phyloP scores from a whole-genome alignment of 2,888 invertebrate genomes.

The Hirudinaria manillensis region DNA sequence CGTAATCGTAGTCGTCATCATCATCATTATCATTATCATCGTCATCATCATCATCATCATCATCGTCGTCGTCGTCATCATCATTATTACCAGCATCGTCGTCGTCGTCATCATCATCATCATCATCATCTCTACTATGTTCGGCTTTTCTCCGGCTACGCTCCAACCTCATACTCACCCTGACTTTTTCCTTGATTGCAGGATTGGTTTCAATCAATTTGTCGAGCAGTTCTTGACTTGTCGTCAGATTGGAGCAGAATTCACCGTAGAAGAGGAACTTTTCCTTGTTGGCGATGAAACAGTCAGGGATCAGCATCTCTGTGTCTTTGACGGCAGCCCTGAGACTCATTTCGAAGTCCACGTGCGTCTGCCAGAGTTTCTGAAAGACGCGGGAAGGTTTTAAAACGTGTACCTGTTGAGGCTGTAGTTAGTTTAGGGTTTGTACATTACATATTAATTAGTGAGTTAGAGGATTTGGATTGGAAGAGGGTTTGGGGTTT shows the following conservation, averaged over 20 bases:
- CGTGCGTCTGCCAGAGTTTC: slow-evolving; percentile 25
- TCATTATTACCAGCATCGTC: background rate
- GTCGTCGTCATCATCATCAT: slow-evolving; percentile 19
- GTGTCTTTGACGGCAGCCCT: background rate
- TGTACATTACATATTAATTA: background rate
- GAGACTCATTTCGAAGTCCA: slow-evolving; percentile 23
- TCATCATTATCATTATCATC: background rate
- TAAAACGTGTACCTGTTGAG: background rate
- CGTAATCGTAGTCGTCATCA: too few relatives aligned
- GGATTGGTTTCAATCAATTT: slow-evolving; percentile 32
- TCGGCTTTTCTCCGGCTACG: slow-evolving; percentile 2
- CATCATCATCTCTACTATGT: slow-evolving; percentile 1
- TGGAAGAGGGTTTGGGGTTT: too few relatives aligned
- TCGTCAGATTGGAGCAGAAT: slow-evolving; percentile 87
- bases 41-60: background rate
- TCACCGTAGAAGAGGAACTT: slow-evolving; percentile 86
- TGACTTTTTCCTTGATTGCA: slow-evolving; percentile 40
- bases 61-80: slow-evolving; percentile 3
- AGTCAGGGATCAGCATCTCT: slow-evolving; percentile 35
- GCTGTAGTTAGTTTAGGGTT: background rate
- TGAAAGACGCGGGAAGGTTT: background rate
- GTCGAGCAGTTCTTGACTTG: slow-evolving; percentile 77
- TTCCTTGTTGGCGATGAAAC: slow-evolving; percentile 72
- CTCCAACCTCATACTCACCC: slow-evolving; percentile 42
- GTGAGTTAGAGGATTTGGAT: too few relatives aligned